phyloP scores from a whole-genome alignment of 2,113 vertebrate genomes.

The Eulemur rufifrons region DNA sequence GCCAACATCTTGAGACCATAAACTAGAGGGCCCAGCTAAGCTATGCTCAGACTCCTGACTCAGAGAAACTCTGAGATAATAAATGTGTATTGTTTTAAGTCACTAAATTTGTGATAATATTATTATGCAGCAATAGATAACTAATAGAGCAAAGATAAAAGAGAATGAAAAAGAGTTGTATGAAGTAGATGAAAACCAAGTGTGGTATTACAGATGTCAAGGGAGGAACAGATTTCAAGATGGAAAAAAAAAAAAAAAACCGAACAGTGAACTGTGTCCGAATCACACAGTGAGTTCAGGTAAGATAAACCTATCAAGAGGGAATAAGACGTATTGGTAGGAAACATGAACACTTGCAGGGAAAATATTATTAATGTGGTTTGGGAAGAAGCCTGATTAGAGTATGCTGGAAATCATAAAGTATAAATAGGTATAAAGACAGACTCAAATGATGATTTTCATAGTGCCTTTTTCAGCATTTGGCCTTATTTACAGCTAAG shows the following conservation, averaged over 20 bases:
- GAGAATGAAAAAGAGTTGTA: neutral
- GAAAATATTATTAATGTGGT: neutral
- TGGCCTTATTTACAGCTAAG: constrained; percentile 29
- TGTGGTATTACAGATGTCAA: neutral
- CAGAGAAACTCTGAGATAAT: neutral
- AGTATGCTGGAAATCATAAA: neutral
- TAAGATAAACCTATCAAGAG: neutral
- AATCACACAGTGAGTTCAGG: neutral
- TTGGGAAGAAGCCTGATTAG: neutral
- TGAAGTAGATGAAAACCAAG: neutral
- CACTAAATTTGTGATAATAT: neutral
- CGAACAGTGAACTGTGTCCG: neutral
- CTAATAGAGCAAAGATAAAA: neutral
- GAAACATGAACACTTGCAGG: neutral
- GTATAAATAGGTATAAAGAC: neutral
- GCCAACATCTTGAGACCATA: neutral
- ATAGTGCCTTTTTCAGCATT: neutral
- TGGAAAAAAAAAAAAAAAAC: neutral
- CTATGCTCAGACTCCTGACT: neutral
- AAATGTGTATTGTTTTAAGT: neutral
- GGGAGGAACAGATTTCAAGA: neutral
- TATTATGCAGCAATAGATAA: neutral
- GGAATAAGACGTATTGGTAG: neutral
- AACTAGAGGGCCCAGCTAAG: neutral
- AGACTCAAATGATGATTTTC: neutral